Evolutionary conservation across 1,140 invertebrate genomes (phyloP).

Genomic region (Ooceraea biroi): DNA sequence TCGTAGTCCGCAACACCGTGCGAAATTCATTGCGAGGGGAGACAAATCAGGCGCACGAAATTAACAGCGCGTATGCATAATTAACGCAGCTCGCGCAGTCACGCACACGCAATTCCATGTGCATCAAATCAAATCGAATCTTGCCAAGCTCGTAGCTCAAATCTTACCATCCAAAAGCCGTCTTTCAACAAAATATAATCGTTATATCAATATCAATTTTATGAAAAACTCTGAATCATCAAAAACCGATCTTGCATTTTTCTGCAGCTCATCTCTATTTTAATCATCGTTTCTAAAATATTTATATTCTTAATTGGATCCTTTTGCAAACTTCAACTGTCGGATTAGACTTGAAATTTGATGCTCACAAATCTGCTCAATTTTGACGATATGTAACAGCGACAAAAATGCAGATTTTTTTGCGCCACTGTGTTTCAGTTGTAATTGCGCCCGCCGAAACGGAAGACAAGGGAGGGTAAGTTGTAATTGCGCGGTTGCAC

Average conservation of each 20-base stretch:
- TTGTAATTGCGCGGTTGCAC: slow-evolving; percentile 65
- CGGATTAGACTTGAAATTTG: too few relatives aligned
- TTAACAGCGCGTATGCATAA: slow-evolving; percentile 61
- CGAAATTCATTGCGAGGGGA: slow-evolving; percentile 56
- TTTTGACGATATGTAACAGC: background rate
- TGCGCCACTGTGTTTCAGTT: background rate
- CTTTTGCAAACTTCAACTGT: background rate
- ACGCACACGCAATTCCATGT: slow-evolving; percentile 50
- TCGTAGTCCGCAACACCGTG: slow-evolving; percentile 53
- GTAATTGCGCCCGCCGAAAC: slow-evolving; percentile 18
- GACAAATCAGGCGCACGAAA: slow-evolving; percentile 60
- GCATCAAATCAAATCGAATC: slow-evolving; percentile 52
- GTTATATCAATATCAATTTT: background rate
- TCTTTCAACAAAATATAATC: background rate
- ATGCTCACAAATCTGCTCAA: background rate
- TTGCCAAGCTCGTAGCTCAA: background rate
- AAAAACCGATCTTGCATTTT: background rate
- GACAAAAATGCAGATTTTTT: background rate
- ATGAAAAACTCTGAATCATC: background rate
- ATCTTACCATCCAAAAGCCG: background rate
- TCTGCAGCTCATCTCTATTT: background rate
- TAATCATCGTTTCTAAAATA: background rate
- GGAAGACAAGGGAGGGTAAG: slow-evolving; percentile 49
- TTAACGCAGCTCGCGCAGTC: slow-evolving; percentile 58
- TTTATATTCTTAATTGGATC: background rate